phyloP scores from a whole-genome alignment of 2,888 invertebrate genomes.

The Thelaira solivaga region DNA sequence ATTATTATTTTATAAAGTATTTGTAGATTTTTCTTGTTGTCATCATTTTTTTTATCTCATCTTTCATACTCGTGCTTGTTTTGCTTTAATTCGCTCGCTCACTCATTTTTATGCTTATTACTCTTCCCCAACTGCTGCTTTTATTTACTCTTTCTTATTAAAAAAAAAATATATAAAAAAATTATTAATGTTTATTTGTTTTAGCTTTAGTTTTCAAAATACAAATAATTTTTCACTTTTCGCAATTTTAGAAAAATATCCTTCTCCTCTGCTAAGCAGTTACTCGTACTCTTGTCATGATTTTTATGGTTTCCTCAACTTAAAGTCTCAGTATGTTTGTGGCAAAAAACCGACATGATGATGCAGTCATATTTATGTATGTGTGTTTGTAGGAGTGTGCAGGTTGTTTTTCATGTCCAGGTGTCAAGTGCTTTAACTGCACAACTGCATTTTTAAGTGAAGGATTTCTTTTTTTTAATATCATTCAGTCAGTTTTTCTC shows the following conservation, averaged over 20 bases:
- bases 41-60: constrained; percentile 33
- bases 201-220: constrained; percentile 31
- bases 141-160: neutral
- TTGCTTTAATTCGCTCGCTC: constrained; percentile 4
- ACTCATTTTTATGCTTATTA: neutral
- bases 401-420: constrained; percentile 48
- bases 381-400: too few relatives aligned
- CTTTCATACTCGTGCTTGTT: constrained; percentile 21
- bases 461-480: constrained; percentile 30
- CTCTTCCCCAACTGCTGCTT: neutral
- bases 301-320: neutral
- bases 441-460: constrained; percentile 52
- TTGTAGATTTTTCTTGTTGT: constrained; percentile 26
- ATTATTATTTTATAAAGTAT: constrained; percentile 35
- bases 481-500: constrained; percentile 24
- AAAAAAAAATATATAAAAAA: too few relatives aligned
- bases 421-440: constrained; percentile 59
- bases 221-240: constrained; percentile 27
- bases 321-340: constrained; percentile 10
- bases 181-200: constrained; percentile 30
- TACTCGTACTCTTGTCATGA: constrained; percentile 27
- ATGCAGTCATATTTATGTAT: constrained; percentile 21
- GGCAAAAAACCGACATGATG: constrained; percentile 2
- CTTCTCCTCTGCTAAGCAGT: constrained; percentile 6
- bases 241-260: neutral